These are phyloP conservation scores for Xanthostigma xanthostigma DNA, from an alignment of 2,888 invertebrate genomes.

Conservation along the genomic window DNA sequence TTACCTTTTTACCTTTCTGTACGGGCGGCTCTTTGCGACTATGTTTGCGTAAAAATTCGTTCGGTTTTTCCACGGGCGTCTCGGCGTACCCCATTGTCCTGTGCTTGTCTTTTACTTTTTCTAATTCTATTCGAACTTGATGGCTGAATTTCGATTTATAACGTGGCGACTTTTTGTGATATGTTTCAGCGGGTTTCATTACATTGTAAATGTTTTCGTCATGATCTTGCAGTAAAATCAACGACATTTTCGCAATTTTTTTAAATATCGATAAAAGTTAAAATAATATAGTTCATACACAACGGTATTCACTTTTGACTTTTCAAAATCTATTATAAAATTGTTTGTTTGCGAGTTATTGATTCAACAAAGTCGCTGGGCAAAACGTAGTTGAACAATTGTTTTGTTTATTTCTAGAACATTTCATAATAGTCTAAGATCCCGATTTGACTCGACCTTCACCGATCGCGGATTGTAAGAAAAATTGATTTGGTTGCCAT, in stretches of 20 bases:
- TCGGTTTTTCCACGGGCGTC: conserved; percentile 40
- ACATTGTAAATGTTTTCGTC: conserved; percentile 51
- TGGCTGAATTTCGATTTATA: conserved; percentile 35
- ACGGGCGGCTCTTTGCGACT: neutral
- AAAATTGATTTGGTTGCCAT: too few relatives aligned
- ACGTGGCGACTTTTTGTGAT: conserved; percentile 36
- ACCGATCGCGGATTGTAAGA: too few relatives aligned
- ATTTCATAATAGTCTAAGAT: too few relatives aligned
- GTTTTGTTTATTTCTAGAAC: too few relatives aligned
- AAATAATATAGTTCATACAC: too few relatives aligned
- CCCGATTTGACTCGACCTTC: too few relatives aligned
- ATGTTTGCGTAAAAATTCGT: conserved; percentile 43
- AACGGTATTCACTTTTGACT: too few relatives aligned
- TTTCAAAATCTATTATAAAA: too few relatives aligned
- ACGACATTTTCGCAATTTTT: conserved; percentile 35
- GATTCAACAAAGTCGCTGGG: too few relatives aligned
- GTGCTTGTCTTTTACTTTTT: conserved; percentile 15
- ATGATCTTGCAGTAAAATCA: conserved; percentile 47
- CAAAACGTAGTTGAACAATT: too few relatives aligned
- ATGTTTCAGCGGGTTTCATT: conserved; percentile 32
- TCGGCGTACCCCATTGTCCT: conserved; percentile 51
- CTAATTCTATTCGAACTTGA: conserved; percentile 28
- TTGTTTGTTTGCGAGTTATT: too few relatives aligned
- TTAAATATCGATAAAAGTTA: neutral
- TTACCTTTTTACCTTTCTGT: too few relatives aligned